Conservation (phyloP, 2,797 vertebrate genomes). For the Margarornis squamiger region DNA sequence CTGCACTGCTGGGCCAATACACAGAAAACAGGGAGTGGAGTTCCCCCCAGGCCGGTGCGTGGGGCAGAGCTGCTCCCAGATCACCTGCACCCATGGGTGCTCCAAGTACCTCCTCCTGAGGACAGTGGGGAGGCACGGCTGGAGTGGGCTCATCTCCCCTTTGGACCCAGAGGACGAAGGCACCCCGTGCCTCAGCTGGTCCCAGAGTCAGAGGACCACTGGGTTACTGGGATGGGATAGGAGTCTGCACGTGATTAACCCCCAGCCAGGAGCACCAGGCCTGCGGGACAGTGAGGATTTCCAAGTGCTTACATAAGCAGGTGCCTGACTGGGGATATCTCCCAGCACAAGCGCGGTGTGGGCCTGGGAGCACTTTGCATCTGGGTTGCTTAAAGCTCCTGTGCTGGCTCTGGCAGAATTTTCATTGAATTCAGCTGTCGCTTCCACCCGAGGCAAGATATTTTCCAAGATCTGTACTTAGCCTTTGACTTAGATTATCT, state of each 20-base stretch:
- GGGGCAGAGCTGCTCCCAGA: not conserved
- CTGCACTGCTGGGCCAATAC: not conserved
- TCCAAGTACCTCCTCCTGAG: not conserved
- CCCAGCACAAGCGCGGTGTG: accelerated
- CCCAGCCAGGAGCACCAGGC: not conserved
- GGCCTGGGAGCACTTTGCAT: not conserved
- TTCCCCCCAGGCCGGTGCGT: not conserved
- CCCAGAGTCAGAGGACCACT: not conserved
- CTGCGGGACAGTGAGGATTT: not conserved
- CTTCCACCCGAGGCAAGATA: not conserved
- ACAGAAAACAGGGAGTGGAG: not conserved
- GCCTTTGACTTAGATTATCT: constrained; percentile 18
- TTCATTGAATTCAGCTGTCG: not conserved
- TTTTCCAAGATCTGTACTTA: not conserved
- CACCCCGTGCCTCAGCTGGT: not conserved
- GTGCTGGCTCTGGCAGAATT: not conserved
- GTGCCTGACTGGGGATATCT: not conserved
- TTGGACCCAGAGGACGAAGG: not conserved
- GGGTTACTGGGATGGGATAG: not conserved
- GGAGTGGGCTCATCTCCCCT: not conserved
- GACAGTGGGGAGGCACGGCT: not conserved
- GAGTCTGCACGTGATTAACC: not conserved
- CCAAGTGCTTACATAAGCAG: not conserved
- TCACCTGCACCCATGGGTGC: not conserved
- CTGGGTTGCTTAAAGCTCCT: not conserved